Evolutionary conservation across 53 echinoderm and acorn worm genomes (phyloP).

Genomic region (Echinarachnius parma): DNA sequence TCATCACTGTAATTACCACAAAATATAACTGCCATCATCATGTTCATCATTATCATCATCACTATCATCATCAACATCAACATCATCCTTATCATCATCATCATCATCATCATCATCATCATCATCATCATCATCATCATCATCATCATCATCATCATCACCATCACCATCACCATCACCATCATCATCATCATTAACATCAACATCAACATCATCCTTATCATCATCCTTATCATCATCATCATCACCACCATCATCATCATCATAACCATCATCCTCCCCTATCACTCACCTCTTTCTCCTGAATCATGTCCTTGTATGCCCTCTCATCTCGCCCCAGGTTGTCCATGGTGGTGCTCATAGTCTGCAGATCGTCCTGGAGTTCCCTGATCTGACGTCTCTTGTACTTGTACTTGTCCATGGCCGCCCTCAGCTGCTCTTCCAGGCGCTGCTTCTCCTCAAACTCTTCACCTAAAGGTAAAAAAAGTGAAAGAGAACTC

Average conservation of each 20-base stretch:
- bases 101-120: too few relatives aligned
- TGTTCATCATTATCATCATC: background rate
- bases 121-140: too few relatives aligned
- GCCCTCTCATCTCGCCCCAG: slow-evolving; percentile 84
- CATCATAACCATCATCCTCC: too few relatives aligned
- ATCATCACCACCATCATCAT: background rate
- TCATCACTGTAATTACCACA: background rate
- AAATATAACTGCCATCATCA: background rate
- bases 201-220: too few relatives aligned
- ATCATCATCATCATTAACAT: too few relatives aligned
- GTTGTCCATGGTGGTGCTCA: slow-evolving; percentile 96
- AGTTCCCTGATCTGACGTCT: slow-evolving; percentile 93
- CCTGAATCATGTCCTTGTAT: slow-evolving; percentile 91
- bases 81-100: too few relatives aligned
- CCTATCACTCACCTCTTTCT: slow-evolving; percentile 84
- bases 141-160: too few relatives aligned
- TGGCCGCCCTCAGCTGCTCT: slow-evolving; percentile 94
- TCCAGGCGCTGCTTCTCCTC: slow-evolving; percentile 95
- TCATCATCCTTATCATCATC: background rate
- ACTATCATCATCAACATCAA: slow-evolving; percentile 22
- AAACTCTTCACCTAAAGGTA: slow-evolving; percentile 97
- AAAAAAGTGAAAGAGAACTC: too few relatives aligned
- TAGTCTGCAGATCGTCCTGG: slow-evolving; percentile 94
- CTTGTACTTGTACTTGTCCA: slow-evolving; percentile 99
- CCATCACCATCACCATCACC: too few relatives aligned